Percentiles rank a stretch among this genome's conserved stretches.
These are phyloP conservation scores for Alsophila aescularia DNA, from an alignment of 2,888 invertebrate genomes.

Conservation along the genomic window DNA sequence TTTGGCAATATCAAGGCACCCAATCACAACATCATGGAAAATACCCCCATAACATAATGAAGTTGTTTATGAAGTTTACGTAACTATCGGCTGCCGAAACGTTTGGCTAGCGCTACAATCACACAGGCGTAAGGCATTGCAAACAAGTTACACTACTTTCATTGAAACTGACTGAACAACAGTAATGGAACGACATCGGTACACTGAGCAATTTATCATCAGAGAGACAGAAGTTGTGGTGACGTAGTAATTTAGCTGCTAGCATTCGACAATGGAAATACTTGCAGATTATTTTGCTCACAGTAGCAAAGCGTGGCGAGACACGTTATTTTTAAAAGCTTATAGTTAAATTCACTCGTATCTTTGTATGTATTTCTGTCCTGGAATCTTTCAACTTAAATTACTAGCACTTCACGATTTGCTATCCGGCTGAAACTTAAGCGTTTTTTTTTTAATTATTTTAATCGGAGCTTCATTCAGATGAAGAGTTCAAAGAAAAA, in stretches of 20 bases:
- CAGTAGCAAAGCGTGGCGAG: not conserved
- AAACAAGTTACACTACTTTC: slow-evolving; percentile 50
- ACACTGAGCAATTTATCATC: too few relatives aligned
- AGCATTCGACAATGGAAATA: not conserved
- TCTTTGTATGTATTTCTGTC: too few relatives aligned
- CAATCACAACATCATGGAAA: slow-evolving; percentile 16
- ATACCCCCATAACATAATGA: slow-evolving; percentile 16
- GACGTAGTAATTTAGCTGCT: slow-evolving; percentile 3
- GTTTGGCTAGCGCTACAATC: slow-evolving; percentile 12
- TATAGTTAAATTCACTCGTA: too few relatives aligned
- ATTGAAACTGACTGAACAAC: slow-evolving; percentile 39
- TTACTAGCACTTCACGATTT: too few relatives aligned
- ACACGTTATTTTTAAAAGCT: too few relatives aligned
- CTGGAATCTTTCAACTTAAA: too few relatives aligned
- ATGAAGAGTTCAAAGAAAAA: too few relatives aligned
- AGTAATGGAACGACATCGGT: not conserved
- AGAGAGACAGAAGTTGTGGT: not conserved
- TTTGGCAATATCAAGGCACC: slow-evolving; percentile 1
- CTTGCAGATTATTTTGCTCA: too few relatives aligned
- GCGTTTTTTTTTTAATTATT: too few relatives aligned
- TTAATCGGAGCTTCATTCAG: too few relatives aligned
- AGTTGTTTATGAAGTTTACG: slow-evolving; percentile 21
- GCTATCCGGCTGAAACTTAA: too few relatives aligned
- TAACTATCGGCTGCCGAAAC: slow-evolving; percentile 14
- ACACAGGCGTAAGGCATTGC: slow-evolving; percentile 14